Base-by-base conservation (phyloP, 2,113 vertebrate species). In the Ondatra zibethicus region DNA sequence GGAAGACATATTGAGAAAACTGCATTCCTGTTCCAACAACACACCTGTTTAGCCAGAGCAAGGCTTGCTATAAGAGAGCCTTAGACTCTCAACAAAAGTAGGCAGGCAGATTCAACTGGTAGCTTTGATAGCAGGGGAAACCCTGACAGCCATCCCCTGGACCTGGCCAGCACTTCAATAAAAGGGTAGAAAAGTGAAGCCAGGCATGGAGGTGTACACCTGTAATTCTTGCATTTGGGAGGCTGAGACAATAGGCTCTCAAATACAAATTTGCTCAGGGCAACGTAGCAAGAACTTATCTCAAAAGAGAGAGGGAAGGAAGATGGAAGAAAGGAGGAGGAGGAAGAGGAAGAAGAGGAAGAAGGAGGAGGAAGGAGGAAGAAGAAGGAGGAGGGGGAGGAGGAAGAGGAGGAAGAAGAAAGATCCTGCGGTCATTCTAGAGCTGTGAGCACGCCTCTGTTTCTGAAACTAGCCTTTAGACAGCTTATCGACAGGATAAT, bases 51-150 rank as follows among this genome's bases (percentile, higher is more conserved):
- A 75, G 70, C 70, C 19, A 21, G 9, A 61, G n/a, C 1, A 0
- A 29, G 39, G 25, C 31, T 50, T 45, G 55, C 55, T 58, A 58
- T 58, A 58, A 58, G 55, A 50, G 78, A 52, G 14, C 47, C 45
- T 31, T 39, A 50, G 52, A 92, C 36, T 72, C 76, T 45, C 45
- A 42, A 84, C n/a, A 47, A 47, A 29, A 3, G 50, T 7, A 11
- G 4, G n/a, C 66, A 55, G 23, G 13, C 3, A 42, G 45, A 58
- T 61, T 65, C 52, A 19, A 31, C 29, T 0, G 21, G 16, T 42
- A 21, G 4, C 42, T 39, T 19, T 16, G 39, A 31, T 2, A 0
- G 2, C 31, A n/a, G 25, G 23, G 7, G 39, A 4, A 21, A 17
- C 13, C 10, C 29, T 77, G 73, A 7, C 3, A 25, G 31, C 47